phyloP scores from a whole-genome alignment of 2,888 invertebrate genomes.

The Chrysodeixis includens region DNA sequence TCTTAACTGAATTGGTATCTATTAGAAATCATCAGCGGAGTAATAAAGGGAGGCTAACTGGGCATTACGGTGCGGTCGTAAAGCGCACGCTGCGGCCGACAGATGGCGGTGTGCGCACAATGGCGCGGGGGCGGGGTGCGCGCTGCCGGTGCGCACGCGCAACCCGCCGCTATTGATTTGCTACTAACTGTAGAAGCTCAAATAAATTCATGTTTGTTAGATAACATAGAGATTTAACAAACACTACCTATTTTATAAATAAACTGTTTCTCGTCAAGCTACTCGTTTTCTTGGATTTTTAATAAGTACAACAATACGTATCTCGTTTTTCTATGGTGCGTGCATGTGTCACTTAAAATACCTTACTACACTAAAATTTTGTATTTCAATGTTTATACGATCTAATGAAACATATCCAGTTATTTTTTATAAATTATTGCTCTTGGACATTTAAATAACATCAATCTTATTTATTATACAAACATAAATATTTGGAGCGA shows the following conservation, averaged over 20 bases:
- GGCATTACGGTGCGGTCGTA: constrained; percentile 70
- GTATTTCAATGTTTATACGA: not conserved
- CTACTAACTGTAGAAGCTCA: constrained; percentile 67
- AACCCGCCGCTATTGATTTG: constrained; percentile 63
- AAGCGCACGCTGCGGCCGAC: constrained; percentile 62
- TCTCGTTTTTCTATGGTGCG: not conserved
- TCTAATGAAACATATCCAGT: not conserved
- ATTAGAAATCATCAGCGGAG: constrained; percentile 72
- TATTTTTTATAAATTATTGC: constrained; percentile 18
- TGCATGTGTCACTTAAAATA: too few relatives aligned
- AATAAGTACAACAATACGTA: not conserved
- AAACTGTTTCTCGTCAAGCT: too few relatives aligned
- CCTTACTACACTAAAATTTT: too few relatives aligned
- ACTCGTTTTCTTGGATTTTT: too few relatives aligned
- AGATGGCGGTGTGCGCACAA: constrained; percentile 74
- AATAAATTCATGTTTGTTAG: constrained; percentile 71
- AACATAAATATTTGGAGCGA: constrained; percentile 14
- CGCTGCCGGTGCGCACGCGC: constrained; percentile 54
- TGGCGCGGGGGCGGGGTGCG: constrained; percentile 76
- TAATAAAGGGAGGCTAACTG: constrained; percentile 66
- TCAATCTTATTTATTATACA: constrained; percentile 10
- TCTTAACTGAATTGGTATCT: constrained; percentile 68
- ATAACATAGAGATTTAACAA: constrained; percentile 66
- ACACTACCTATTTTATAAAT: not conserved
- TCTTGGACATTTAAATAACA: constrained; percentile 13